Evolutionary conservation across 1,140 invertebrate species (phyloP).

Genomic region (Sipha flava): DNA sequence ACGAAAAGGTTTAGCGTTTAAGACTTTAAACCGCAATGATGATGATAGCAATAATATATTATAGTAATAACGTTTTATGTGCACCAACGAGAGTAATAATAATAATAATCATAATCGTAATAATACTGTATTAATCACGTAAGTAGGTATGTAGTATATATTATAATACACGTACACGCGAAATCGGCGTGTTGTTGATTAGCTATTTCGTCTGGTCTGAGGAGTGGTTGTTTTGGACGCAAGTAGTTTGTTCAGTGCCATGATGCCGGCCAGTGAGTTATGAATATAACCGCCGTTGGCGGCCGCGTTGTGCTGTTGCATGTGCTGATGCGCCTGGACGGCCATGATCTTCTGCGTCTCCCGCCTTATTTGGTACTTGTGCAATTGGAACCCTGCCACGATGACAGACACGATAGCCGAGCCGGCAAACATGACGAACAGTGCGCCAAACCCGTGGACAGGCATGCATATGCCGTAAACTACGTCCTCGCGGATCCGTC

Average conservation of each 20-base stretch:
- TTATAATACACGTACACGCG: background rate
- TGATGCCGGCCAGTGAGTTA: conserved; percentile 60
- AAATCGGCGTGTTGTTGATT: background rate
- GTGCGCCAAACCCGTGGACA: conserved; percentile 73
- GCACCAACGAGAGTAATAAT: background rate
- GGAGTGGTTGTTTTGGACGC: background rate
- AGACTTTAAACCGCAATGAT: too few relatives aligned
- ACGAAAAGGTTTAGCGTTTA: too few relatives aligned
- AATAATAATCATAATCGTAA: background rate
- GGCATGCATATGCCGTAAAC: conserved; percentile 87
- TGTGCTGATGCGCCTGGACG: conserved; percentile 45
- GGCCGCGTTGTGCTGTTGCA: conserved; percentile 40
- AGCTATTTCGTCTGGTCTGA: conserved; percentile 10
- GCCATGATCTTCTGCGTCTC: conserved; percentile 45
- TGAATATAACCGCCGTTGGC: conserved; percentile 35
- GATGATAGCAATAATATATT: too few relatives aligned
- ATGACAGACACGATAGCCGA: conserved; percentile 73
- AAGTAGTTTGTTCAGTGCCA: conserved; percentile 56
- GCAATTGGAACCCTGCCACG: conserved; percentile 64
- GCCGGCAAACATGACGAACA: conserved; percentile 76
- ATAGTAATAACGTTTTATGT: too few relatives aligned
- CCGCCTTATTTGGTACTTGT: conserved; percentile 64
- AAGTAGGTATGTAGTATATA: background rate
- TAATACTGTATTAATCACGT: background rate
- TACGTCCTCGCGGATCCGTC: conserved; percentile 74